Percentiles rank a stretch among this genome's conserved stretches.
Conservation (phyloP, 2,113 vertebrate species). For the Trichechus manatus region DNA sequence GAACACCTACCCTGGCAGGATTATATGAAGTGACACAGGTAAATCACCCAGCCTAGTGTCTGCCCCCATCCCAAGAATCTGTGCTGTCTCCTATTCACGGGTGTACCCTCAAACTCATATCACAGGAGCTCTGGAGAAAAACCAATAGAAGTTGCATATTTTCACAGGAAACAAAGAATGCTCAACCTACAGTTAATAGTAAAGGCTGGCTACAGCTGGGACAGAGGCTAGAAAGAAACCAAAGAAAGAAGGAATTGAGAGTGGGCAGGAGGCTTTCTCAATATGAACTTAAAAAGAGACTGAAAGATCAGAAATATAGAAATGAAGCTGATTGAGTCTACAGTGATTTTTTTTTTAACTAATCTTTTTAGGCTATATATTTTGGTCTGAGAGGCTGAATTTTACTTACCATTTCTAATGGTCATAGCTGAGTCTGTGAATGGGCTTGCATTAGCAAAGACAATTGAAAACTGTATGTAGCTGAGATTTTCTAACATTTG, state of each 20-base stretch:
- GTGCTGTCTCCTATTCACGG: neutral
- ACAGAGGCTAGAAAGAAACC: neutral
- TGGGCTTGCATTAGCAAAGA: neutral
- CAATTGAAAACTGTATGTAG: neutral
- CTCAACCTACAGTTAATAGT: neutral
- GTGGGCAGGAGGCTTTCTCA: neutral
- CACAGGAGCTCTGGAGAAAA: neutral
- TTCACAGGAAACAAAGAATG: neutral
- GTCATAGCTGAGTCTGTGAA: neutral
- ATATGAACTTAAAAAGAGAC: neutral
- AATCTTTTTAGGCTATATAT: neutral
- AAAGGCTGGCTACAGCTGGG: neutral
- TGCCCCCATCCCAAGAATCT: neutral
- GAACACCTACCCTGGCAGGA: neutral
- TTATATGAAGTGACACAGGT: neutral
- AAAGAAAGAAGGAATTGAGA: neutral
- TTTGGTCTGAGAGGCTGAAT: conserved; percentile 41
- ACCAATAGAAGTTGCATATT: neutral
- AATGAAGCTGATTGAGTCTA: neutral
- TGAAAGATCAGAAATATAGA: conserved; percentile 11
- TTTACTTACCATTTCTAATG: neutral
- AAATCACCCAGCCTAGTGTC: neutral
- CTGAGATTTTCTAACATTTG: conserved; percentile 9
- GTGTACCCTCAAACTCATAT: neutral
- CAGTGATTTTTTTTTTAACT: neutral